Evolutionary conservation across 2,888 invertebrate genomes (phyloP).

Genomic region (Conus canariensis): DNA sequence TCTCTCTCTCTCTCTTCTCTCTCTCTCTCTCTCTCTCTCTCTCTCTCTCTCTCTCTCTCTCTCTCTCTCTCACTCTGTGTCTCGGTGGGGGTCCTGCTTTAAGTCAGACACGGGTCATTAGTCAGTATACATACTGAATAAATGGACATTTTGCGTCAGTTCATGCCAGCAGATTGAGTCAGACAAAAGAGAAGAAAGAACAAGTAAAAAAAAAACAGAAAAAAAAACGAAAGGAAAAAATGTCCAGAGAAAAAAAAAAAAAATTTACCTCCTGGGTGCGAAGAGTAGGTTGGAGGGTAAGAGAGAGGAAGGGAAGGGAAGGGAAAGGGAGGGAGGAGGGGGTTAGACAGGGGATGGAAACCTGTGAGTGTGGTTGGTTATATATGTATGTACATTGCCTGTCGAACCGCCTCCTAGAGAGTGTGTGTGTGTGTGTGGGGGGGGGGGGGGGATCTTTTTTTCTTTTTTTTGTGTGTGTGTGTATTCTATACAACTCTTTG

Average conservation of each 20-base stretch:
- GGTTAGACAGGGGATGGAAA: neutral
- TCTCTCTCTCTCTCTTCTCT: neutral
- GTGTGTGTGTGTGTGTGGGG: neutral
- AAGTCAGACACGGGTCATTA: neutral
- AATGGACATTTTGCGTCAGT: neutral
- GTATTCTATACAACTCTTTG: neutral
- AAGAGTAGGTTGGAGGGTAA: too few relatives aligned
- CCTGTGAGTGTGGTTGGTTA: too few relatives aligned
- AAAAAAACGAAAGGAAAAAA: too few relatives aligned
- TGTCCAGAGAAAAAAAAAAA: too few relatives aligned
- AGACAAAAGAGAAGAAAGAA: too few relatives aligned
- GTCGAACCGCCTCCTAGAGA: neutral
- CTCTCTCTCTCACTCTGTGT: neutral
- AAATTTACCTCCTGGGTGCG: too few relatives aligned
- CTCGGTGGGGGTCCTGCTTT: neutral
- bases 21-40: too few relatives aligned
- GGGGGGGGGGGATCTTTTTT: neutral
- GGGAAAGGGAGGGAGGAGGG: too few relatives aligned
- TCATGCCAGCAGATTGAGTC: neutral
- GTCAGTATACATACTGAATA: conserved; percentile 10
- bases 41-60: too few relatives aligned
- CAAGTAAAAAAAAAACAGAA: too few relatives aligned
- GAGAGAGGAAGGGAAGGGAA: neutral
- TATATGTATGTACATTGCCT: neutral
- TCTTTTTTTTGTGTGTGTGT: neutral